A percentile compares a stretch with the other conserved stretches of the same genome.
phyloP scores from a whole-genome alignment of 2,113 vertebrate genomes.

The Budorcas taxicolor region DNA sequence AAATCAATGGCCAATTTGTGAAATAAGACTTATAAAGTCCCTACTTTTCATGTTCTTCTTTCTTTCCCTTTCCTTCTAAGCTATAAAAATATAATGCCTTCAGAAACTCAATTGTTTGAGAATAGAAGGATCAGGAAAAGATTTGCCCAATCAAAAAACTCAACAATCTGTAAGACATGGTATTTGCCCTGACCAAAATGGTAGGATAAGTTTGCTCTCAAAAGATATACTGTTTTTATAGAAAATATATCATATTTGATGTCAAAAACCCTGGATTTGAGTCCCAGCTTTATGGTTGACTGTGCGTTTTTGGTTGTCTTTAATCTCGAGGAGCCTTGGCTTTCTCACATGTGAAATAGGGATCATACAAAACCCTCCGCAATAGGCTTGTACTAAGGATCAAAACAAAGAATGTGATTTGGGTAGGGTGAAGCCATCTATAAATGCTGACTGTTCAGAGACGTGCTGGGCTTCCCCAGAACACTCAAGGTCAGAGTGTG shows the following conservation, averaged over 20 bases:
- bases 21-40: background rate
- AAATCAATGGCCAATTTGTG: background rate
- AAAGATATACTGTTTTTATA: background rate
- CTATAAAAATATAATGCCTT: background rate
- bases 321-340: background rate
- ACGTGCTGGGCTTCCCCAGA: background rate
- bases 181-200: background rate
- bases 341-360: background rate
- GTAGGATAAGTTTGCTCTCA: background rate
- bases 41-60: background rate
- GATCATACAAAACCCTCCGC: background rate
- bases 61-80: background rate
- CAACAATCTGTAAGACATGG: background rate
- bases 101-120: constrained; percentile 15
- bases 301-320: background rate
- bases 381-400: background rate
- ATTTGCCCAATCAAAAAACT: background rate
- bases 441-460: background rate
- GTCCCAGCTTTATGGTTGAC: background rate
- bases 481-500: background rate
- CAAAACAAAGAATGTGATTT: background rate
- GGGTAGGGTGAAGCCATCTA: background rate
- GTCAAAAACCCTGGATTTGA: background rate
- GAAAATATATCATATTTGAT: background rate
- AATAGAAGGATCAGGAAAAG: background rate